Conservation (phyloP, 92 coral and sea anemone species). For the Virgularia gustaviana region DNA sequence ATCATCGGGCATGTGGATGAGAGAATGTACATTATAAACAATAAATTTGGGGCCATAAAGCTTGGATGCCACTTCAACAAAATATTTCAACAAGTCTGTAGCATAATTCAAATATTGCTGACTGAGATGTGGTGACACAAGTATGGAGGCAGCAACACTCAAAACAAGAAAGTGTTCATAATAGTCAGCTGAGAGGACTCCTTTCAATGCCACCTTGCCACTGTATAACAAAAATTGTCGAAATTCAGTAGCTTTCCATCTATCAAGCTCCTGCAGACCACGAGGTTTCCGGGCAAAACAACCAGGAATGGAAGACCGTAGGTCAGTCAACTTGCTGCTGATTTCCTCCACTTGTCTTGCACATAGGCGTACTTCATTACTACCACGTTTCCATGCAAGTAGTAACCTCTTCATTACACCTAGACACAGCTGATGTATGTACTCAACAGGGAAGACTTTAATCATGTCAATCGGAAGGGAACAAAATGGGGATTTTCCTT, state of each 20-base stretch:
- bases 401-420: background rate
- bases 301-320: background rate
- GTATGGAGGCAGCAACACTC: slow-evolving; percentile 7
- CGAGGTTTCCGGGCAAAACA: slow-evolving; percentile 1
- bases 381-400: background rate
- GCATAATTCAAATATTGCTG: slow-evolving; percentile 8
- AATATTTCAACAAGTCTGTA: background rate
- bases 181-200: background rate
- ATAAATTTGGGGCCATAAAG: slow-evolving; percentile 11
- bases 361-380: background rate
- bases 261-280: background rate
- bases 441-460: background rate
- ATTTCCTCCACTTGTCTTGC: background rate
- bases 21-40: slow-evolving; percentile 1
- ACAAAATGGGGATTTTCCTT: background rate
- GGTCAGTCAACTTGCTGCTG: background rate
- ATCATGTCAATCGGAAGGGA: background rate
- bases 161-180: background rate
- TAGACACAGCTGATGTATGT: background rate
- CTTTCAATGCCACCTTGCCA: background rate
- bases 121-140: slow-evolving; percentile 4
- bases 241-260: slow-evolving; percentile 6
- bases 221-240: slow-evolving; percentile 14
- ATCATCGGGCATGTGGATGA: slow-evolving; percentile 8
- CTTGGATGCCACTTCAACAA: background rate